These are phyloP conservation scores for Dissostichus mawsoni DNA, from an alignment of 2,113 vertebrate genomes.

Conservation along the genomic window DNA sequence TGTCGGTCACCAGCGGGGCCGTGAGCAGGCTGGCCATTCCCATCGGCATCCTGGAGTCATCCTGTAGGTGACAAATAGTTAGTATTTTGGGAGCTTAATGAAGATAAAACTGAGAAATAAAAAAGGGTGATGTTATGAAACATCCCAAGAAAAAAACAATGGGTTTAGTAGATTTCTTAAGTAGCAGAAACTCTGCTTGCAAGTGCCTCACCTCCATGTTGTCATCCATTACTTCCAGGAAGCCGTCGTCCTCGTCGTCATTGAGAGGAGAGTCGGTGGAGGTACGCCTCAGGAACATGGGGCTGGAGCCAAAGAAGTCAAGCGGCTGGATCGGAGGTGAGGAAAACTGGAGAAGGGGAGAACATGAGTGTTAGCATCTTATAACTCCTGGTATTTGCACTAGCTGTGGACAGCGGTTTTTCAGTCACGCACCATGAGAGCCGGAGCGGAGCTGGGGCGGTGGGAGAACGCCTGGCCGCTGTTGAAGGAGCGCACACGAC, in stretches of 20 bases:
- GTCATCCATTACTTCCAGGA: conserved; percentile 90
- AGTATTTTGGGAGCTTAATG: not conserved
- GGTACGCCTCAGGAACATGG: conserved; percentile 80
- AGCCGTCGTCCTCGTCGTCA: conserved; percentile 93
- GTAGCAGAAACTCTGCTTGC: too few relatives aligned
- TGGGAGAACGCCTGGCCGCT: conserved; percentile 73
- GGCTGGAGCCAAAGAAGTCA: conserved; percentile 67
- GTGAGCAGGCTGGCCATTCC: conserved; percentile 92
- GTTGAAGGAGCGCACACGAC: conserved; percentile 62
- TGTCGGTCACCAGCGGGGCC: conserved; percentile 88
- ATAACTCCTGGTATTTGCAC: not conserved
- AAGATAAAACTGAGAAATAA: too few relatives aligned
- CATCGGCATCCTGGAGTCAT: conserved; percentile 76
- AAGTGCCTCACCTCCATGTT: conserved; percentile 76
- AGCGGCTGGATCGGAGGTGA: conserved; percentile 77
- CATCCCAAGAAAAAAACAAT: too few relatives aligned
- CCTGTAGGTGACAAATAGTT: conserved; percentile 74
- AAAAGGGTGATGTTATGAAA: not conserved
- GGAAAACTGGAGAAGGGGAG: conserved; percentile 68
- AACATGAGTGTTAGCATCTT: accelerated
- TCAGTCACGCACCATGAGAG: conserved; percentile 78
- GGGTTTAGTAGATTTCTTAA: too few relatives aligned
- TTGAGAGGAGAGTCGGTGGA: conserved; percentile 79
- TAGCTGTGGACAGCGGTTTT: not conserved
- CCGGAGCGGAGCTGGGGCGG: conserved; percentile 88